Evolutionary conservation across 2,113 vertebrate genomes (phyloP).

Genomic region (Ardeotis arabs): DNA sequence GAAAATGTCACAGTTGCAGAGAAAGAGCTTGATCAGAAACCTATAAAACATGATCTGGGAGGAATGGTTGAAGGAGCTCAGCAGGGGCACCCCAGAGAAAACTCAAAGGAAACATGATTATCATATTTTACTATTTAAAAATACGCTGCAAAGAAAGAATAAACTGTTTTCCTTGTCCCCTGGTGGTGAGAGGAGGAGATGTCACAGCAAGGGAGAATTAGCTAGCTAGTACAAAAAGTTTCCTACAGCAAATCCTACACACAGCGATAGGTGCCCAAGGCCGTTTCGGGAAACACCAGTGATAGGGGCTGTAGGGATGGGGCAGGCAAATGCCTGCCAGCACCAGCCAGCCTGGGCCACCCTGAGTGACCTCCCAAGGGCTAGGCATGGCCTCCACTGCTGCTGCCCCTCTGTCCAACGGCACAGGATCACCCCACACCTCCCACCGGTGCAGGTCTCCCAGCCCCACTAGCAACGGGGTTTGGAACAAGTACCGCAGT

Average conservation of each 20-base stretch:
- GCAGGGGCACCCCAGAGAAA: neutral
- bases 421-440: neutral
- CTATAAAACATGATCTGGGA: neutral
- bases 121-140: neutral
- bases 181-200: neutral
- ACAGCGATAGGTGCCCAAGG: neutral
- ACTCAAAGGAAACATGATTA: neutral
- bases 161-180: neutral
- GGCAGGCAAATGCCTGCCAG: neutral
- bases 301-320: neutral
- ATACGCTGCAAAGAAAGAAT: neutral
- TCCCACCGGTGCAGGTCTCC: neutral
- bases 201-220: neutral
- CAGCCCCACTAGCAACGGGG: neutral
- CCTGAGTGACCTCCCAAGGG: neutral
- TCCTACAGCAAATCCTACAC: neutral
- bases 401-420: neutral
- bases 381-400: rapidly evolving
- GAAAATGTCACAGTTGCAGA: neutral
- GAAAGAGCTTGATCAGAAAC: neutral
- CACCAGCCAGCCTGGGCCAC: neutral
- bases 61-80: neutral
- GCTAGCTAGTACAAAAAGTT: neutral
- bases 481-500: neutral
- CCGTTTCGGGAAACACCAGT: neutral